phyloP scores from a whole-genome alignment of 2,888 invertebrate species.

The Diachrysia chrysitis region DNA sequence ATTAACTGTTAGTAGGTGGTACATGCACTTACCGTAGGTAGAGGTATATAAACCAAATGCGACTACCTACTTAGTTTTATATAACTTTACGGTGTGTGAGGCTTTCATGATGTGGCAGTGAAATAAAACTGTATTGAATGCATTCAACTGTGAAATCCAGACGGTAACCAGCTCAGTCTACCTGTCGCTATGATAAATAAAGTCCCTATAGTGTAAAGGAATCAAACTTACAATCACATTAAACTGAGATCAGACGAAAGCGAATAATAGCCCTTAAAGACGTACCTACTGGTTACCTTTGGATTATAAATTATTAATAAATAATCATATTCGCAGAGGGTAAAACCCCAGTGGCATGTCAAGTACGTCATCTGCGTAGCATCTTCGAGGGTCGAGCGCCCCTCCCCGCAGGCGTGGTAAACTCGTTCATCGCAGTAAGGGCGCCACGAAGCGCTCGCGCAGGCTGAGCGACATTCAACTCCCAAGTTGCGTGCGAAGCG shows the following conservation, averaged over 20 bases:
- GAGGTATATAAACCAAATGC: no score
- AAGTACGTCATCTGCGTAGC: conserved; percentile 17
- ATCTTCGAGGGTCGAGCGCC: conserved; percentile 32
- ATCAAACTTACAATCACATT: no score
- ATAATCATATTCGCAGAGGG: conserved; percentile 13
- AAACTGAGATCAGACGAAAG: neutral
- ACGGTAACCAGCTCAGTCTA: no score
- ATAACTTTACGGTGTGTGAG: no score
- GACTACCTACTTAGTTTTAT: no score
- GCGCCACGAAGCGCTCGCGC: conserved; percentile 49
- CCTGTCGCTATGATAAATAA: no score
- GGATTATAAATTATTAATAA: neutral
- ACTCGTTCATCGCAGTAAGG: conserved; percentile 43
- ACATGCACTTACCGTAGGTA: neutral
- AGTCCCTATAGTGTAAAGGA: no score
- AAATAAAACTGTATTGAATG: no score
- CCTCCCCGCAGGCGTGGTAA: conserved; percentile 39
- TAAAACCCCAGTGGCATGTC: conserved; percentile 27
- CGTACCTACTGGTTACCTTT: conserved; percentile 24
- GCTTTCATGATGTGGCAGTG: no score
- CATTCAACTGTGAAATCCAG: no score
- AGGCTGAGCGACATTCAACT: conserved; percentile 72
- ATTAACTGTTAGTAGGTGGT: neutral
- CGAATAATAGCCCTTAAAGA: conserved; percentile 3
- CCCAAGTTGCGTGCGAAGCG: conserved; percentile 81